These are phyloP conservation scores for Poecilia gillii DNA, from an alignment of 2,797 vertebrate genomes.

Conservation along the genomic window DNA sequence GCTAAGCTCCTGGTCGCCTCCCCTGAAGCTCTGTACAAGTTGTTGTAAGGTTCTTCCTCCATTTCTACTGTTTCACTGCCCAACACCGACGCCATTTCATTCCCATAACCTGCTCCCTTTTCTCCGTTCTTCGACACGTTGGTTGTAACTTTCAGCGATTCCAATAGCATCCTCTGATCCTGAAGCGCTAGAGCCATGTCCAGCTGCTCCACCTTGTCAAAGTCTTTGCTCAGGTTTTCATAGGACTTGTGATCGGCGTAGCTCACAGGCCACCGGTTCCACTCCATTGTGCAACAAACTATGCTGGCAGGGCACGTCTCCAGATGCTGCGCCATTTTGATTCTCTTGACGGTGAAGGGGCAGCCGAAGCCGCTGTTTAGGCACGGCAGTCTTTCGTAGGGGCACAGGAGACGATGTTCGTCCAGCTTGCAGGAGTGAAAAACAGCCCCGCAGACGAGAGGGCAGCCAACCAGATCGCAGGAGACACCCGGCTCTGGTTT, in stretches of 20 bases:
- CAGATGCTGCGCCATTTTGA: slow-evolving; percentile 93
- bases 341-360: slow-evolving; percentile 89
- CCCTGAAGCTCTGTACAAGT: slow-evolving; percentile 89
- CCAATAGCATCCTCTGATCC: slow-evolving; percentile 97
- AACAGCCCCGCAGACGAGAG: slow-evolving; percentile 94
- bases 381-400: slow-evolving; percentile 93
- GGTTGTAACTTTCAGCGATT: slow-evolving; percentile 95
- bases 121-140: slow-evolving; percentile 89
- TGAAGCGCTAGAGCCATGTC: slow-evolving; percentile 98
- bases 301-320: slow-evolving; percentile 95
- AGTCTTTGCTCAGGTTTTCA: slow-evolving; percentile 95
- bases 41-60: slow-evolving; percentile 89
- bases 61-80: slow-evolving; percentile 79
- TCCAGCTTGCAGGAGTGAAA: slow-evolving; percentile 94
- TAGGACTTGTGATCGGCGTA: slow-evolving; percentile 97
- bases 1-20: slow-evolving; percentile 93
- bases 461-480: slow-evolving; percentile 94
- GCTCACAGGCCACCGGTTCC: slow-evolving; percentile 99
- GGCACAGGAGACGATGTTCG: slow-evolving; percentile 93
- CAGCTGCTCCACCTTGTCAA: slow-evolving; percentile 95
- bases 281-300: slow-evolving; percentile 99
- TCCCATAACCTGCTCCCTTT: slow-evolving; percentile 77
- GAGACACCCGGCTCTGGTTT: slow-evolving; percentile 90
- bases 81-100: slow-evolving; percentile 77
- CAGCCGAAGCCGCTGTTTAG: slow-evolving; percentile 94